Conservation (phyloP, 2,113 vertebrate genomes). For the Ammodramus savannarum region DNA sequence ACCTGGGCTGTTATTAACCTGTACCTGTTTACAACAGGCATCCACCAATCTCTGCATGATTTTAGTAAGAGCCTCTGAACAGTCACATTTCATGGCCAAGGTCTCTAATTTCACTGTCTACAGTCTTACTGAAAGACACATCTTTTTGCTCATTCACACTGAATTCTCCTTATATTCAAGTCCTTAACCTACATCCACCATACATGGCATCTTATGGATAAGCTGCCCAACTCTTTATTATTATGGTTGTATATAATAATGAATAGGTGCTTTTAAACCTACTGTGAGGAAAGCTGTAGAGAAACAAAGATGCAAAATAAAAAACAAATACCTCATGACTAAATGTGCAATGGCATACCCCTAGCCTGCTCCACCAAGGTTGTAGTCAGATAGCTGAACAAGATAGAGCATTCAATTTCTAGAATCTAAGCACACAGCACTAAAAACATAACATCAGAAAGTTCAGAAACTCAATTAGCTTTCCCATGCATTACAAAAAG, state of each 20-base stretch:
- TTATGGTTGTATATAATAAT: not conserved
- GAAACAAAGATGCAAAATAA: not conserved
- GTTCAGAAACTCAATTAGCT: not conserved
- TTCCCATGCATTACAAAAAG: not conserved
- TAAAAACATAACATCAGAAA: not conserved
- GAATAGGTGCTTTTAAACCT: not conserved
- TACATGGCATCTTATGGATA: not conserved
- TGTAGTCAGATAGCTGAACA: not conserved
- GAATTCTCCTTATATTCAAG: not conserved
- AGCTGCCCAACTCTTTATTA: not conserved
- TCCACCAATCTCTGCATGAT: accelerated
- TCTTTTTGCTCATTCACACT: not conserved
- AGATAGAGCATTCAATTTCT: not conserved
- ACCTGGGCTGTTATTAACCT: not conserved
- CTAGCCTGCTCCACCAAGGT: not conserved
- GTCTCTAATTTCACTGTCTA: not conserved
- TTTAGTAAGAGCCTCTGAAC: not conserved
- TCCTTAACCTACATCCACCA: not conserved
- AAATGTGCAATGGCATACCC: not conserved
- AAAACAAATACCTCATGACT: not conserved
- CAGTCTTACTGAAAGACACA: not conserved
- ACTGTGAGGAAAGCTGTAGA: not conserved
- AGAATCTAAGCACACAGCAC: not conserved
- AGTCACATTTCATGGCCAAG: not conserved
- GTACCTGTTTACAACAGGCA: not conserved